phyloP scores from a whole-genome alignment of 2,888 invertebrate genomes.

The Plagiodera versicolora region DNA sequence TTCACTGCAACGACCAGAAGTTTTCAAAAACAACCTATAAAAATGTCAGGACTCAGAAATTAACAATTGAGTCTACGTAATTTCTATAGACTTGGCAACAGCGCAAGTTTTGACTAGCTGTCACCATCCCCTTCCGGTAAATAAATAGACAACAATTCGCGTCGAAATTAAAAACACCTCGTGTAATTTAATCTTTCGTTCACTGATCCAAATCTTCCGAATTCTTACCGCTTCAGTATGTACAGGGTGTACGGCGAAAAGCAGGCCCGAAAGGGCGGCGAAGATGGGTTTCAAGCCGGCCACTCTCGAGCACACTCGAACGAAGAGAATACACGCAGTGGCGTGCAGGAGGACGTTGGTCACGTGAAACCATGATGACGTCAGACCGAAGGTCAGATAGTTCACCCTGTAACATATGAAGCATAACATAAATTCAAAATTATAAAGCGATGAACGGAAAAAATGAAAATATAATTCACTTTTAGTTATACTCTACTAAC shows the following conservation, averaged over 20 bases:
- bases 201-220: not conserved
- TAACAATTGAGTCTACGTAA: too few species aligned
- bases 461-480: too few species aligned
- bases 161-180: too few species aligned
- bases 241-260: constrained; percentile 85
- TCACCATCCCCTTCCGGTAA: too few species aligned
- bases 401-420: constrained; percentile 65
- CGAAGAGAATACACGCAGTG: constrained; percentile 71
- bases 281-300: constrained; percentile 70
- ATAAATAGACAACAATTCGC: too few species aligned
- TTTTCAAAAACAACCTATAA: too few species aligned
- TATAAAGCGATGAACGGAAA: not conserved
- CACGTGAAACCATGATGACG: constrained; percentile 78
- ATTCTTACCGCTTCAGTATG: constrained; percentile 60
- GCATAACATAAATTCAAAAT: not conserved
- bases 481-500: too few species aligned
- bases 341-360: constrained; percentile 78
- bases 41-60: too few species aligned
- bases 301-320: constrained; percentile 68
- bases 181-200: too few species aligned
- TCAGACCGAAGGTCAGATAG: constrained; percentile 69
- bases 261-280: constrained; percentile 70
- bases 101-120: too few species aligned
- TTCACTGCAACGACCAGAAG: too few species aligned
- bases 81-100: too few species aligned